A percentile compares a stretch with the other conserved stretches of the same genome.
Evolutionary conservation across 64 coral and sea anemone genomes (phyloP).

Genomic region (Catalaphyllia jardinei): DNA sequence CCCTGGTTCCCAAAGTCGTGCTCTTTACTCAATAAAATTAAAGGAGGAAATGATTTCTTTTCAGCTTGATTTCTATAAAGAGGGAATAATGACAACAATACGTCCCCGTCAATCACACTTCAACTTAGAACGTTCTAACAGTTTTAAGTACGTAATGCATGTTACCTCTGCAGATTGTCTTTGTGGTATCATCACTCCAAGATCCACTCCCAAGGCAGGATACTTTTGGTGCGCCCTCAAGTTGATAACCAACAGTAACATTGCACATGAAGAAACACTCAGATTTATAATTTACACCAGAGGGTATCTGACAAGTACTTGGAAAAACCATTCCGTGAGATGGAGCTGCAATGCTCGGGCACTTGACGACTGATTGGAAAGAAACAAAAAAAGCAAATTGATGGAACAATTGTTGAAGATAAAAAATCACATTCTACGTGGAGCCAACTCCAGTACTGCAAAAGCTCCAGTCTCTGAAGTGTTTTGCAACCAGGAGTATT

Average conservation of each 20-base stretch:
- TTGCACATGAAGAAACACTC: slow-evolving; percentile 56
- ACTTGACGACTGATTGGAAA: slow-evolving; percentile 3
- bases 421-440: too few species aligned
- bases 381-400: background rate
- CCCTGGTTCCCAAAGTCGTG: too few species aligned
- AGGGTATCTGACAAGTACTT: background rate
- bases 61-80: too few species aligned
- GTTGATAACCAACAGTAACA: slow-evolving; percentile 28
- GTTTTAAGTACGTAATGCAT: background rate
- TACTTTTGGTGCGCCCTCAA: background rate
- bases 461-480: too few species aligned
- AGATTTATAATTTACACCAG: slow-evolving; percentile 38
- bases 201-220: slow-evolving; percentile 36
- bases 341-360: background rate
- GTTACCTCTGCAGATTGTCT: slow-evolving; percentile 30
- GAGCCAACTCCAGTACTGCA: too few species aligned
- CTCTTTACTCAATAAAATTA: too few species aligned
- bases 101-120: too few species aligned
- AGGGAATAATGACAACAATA: too few species aligned
- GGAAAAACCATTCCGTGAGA: background rate
- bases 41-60: too few species aligned
- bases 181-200: slow-evolving; percentile 19
- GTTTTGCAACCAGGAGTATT: too few species aligned
- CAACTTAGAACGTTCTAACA: too few species aligned
- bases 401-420: background rate